These are phyloP conservation scores for Indicator maculatus DNA, from an alignment of 2,113 vertebrate species.

Conservation along the genomic window DNA sequence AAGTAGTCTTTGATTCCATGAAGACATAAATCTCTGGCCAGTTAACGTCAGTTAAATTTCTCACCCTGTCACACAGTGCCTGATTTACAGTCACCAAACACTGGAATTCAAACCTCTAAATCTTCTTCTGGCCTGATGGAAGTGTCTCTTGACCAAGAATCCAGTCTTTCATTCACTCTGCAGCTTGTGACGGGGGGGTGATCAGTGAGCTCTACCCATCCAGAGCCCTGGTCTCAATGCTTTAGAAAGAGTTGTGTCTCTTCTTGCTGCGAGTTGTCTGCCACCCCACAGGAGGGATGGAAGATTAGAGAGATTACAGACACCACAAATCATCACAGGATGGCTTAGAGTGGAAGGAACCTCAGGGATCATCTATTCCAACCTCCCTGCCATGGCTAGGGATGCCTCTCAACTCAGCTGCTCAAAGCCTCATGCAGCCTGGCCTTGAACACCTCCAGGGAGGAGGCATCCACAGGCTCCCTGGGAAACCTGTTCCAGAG, in stretches of 20 bases:
- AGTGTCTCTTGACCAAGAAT: not conserved
- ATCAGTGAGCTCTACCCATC: not conserved
- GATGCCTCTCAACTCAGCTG: too few relatives aligned
- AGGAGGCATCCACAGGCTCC: too few relatives aligned
- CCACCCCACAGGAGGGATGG: not conserved
- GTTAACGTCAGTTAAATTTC: conserved; percentile 8
- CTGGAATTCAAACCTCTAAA: not conserved
- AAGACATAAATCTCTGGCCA: conserved; percentile 24
- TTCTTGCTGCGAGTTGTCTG: not conserved
- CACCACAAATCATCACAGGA: too few relatives aligned
- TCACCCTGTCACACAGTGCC: not conserved
- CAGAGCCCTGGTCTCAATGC: not conserved
- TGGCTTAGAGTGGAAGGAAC: too few relatives aligned
- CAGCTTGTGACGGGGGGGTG: not conserved
- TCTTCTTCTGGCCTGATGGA: not conserved
- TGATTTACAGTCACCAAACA: not conserved
- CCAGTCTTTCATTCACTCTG: not conserved
- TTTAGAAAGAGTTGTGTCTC: not conserved
- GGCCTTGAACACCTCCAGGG: too few relatives aligned
- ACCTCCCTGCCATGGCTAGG: too few relatives aligned
- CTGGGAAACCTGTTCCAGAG: too few relatives aligned
- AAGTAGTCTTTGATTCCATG: not conserved
- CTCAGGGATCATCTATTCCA: too few relatives aligned
- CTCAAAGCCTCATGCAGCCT: too few relatives aligned
- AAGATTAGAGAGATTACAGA: too few relatives aligned